These are phyloP conservation scores for Carettochelys insculpta DNA, from an alignment of 2,113 vertebrate species.

Conservation along the genomic window DNA sequence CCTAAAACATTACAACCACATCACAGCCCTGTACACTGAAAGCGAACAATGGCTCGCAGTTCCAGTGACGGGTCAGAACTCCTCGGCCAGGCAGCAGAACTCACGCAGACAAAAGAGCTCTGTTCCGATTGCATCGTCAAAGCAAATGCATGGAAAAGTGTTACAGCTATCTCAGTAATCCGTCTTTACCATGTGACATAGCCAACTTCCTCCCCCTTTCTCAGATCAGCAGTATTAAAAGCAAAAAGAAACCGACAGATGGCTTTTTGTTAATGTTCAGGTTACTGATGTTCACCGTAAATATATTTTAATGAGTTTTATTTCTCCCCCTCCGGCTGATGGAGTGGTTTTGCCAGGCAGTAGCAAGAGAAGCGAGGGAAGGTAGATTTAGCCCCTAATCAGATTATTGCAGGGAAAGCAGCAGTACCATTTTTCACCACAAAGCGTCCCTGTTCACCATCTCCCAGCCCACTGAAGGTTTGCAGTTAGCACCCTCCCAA, in stretches of 20 bases:
- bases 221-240: conserved; percentile 85
- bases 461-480: conserved; percentile 9
- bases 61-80: conserved; percentile 64
- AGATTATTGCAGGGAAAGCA: neutral
- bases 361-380: neutral
- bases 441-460: conserved; percentile 7
- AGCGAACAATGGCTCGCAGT: conserved; percentile 64
- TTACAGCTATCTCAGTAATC: conserved; percentile 69
- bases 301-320: conserved; percentile 65
- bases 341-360: conserved; percentile 25
- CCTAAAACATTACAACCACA: neutral
- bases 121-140: conserved; percentile 61
- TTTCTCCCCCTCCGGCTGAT: conserved; percentile 15
- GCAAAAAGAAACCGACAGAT: conserved; percentile 75
- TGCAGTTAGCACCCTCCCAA: conserved; percentile 39
- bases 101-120: neutral
- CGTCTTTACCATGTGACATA: conserved; percentile 60
- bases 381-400: neutral
- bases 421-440: conserved; percentile 3
- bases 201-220: conserved; percentile 60
- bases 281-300: conserved; percentile 79
- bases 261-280: conserved; percentile 79
- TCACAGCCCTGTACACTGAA: conserved; percentile 26
- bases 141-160: conserved; percentile 53
- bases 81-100: neutral